Evolutionary conservation across 2,113 vertebrate genomes (phyloP).

Genomic region (Pygoscelis antarcticus): DNA sequence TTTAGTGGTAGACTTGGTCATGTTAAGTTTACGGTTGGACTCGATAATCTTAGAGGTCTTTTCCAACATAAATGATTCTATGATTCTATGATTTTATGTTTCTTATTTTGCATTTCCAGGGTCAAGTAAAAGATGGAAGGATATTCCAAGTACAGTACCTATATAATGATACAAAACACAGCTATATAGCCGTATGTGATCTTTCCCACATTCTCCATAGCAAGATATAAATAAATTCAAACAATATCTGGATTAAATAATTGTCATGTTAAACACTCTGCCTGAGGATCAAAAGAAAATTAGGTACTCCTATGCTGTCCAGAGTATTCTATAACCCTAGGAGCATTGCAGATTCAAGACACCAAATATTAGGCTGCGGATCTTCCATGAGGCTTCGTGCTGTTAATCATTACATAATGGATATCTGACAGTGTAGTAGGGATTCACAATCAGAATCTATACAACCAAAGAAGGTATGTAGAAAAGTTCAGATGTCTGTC

Average conservation of each 20-base stretch:
- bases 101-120: neutral
- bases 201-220: neutral
- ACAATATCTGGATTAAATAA: neutral
- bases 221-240: neutral
- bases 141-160: neutral
- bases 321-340: neutral
- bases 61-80: neutral
- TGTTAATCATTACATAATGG: neutral
- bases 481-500: neutral
- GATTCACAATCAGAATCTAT: neutral
- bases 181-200: neutral
- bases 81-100: neutral
- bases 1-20: neutral
- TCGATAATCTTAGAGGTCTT: neutral
- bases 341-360: neutral
- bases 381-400: neutral
- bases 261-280: neutral
- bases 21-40: neutral
- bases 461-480: neutral
- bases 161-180: neutral
- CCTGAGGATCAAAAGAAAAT: neutral
- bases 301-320: neutral
- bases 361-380: neutral
- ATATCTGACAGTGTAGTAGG: neutral
- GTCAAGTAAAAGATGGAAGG: neutral